Conservation (phyloP, 1,140 invertebrate genomes). For the Leptinotarsa undecemlineata region DNA sequence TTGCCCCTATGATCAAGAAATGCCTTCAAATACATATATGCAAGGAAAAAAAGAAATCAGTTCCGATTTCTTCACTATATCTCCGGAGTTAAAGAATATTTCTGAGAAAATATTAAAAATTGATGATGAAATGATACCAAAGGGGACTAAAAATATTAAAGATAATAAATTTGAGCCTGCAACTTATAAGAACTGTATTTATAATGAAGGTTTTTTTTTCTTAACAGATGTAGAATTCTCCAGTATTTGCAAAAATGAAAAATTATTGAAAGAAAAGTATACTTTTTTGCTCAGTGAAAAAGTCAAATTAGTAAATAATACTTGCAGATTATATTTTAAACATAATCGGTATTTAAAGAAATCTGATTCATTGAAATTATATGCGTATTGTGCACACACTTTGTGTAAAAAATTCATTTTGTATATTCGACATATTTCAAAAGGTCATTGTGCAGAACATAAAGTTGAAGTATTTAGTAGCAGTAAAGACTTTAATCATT, state of each 20-base stretch:
- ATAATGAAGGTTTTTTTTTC: too few species aligned
- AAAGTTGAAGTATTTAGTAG: constrained; percentile 8
- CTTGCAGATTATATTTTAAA: constrained; percentile 22
- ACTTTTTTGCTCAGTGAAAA: constrained; percentile 2
- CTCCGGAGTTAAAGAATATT: too few species aligned
- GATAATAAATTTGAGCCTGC: too few species aligned
- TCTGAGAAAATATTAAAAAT: too few species aligned
- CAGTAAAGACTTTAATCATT: constrained; percentile 1
- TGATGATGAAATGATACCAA: too few species aligned
- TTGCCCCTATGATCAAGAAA: too few species aligned
- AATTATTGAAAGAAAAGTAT: constrained; percentile 13
- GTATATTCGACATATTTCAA: not conserved
- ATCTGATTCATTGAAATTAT: constrained; percentile 5
- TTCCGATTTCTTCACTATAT: too few species aligned
- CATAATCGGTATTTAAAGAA: constrained; percentile 16
- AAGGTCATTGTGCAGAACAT: not conserved
- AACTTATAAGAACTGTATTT: too few species aligned
- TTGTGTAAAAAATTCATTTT: constrained; percentile 18
- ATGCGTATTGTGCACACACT: constrained; percentile 13
- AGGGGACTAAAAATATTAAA: not conserved
- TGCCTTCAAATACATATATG: too few species aligned
- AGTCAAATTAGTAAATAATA: constrained; percentile 15
- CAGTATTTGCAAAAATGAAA: not conserved
- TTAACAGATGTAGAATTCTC: too few species aligned
- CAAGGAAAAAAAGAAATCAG: too few species aligned